Base-by-base conservation (phyloP, 1,140 invertebrate species). In the Acromyrmex charruanus region DNA sequence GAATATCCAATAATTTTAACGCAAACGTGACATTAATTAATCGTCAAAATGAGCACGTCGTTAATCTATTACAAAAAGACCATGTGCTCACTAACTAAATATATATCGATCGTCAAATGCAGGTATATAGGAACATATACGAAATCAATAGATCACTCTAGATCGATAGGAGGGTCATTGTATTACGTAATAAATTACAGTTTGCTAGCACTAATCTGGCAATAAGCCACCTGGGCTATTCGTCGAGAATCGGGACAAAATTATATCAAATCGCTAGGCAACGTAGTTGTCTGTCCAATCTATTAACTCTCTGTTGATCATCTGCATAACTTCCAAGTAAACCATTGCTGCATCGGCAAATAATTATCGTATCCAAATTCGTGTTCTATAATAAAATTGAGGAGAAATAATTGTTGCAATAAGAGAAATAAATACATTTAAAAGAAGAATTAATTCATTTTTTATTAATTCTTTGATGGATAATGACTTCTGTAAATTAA, bases 171-270 rank as follows among this genome's bases (percentile, higher is more conserved):
- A 79, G 63, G 10, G 16, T 51, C 74, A 77, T 77, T 85, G 63
- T 44, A 69, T 85, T 79, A 75, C 31, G 87, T 55, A 86, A 80
- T 91, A 90, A 91, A 88, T 91, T 89, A 89, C 55, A n/a, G 55
- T 63, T 90, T 85, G 81, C 59, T 85, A 21, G 31, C 69, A 44
- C 49, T 90, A 89, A 91, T 90, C 89, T 61, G 89, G 68, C 68
- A 74, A 81, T 90, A 85, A 90, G 75, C 87, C 80, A 91, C 18
- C 65, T 85, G 85, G 59, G 55, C 49, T 65, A 80, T 49, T 77
- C 65, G 75, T 59, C 14, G 84, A 89, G 77, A 91, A 77, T 72
- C 53, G 16, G 59, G 63, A 53, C 21, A 65, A 88, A 79, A 79
- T 63, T 63, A 75, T 66, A 66, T 58, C 6, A 71, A 88, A 85